Conservation (phyloP, 2,113 vertebrate genomes). For the Apteryx mantelli region DNA sequence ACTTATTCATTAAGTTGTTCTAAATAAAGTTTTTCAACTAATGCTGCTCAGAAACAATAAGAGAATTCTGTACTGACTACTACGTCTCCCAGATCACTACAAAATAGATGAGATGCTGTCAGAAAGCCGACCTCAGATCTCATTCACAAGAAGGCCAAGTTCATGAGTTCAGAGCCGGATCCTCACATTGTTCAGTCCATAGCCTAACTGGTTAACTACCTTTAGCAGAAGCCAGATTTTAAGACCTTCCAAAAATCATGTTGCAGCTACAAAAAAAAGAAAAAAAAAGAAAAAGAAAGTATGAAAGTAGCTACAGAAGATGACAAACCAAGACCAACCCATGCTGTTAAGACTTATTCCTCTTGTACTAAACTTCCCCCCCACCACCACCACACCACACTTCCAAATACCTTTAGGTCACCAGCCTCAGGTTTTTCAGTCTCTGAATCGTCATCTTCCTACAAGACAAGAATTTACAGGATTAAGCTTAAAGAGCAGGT, state of each 20-base stretch:
- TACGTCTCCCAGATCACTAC: neutral
- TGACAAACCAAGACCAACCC: slow-evolving; percentile 22
- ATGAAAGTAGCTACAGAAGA: neutral
- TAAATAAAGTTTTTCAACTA: neutral
- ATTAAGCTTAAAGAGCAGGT: slow-evolving; percentile 80
- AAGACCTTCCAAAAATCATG: neutral
- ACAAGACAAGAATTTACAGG: slow-evolving; percentile 89
- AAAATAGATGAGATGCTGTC: neutral
- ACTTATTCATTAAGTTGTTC: neutral
- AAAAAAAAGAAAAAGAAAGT: neutral
- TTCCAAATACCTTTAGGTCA: slow-evolving; percentile 93
- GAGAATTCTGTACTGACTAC: neutral
- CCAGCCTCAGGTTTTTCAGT: slow-evolving; percentile 91
- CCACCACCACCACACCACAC: slow-evolving; percentile 66
- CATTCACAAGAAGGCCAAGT: neutral
- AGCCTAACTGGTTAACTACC: neutral
- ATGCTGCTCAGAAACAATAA: neutral
- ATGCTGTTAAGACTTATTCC: slow-evolving; percentile 48
- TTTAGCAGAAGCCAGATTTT: neutral
- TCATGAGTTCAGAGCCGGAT: neutral
- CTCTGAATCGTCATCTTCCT: slow-evolving; percentile 98
- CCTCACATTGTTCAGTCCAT: neutral
- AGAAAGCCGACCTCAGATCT: neutral
- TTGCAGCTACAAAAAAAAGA: neutral
- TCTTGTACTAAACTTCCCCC: slow-evolving; percentile 59